Evolutionary conservation across 2,797 vertebrate species (phyloP).

Genomic region (Perodicticus potto): DNA sequence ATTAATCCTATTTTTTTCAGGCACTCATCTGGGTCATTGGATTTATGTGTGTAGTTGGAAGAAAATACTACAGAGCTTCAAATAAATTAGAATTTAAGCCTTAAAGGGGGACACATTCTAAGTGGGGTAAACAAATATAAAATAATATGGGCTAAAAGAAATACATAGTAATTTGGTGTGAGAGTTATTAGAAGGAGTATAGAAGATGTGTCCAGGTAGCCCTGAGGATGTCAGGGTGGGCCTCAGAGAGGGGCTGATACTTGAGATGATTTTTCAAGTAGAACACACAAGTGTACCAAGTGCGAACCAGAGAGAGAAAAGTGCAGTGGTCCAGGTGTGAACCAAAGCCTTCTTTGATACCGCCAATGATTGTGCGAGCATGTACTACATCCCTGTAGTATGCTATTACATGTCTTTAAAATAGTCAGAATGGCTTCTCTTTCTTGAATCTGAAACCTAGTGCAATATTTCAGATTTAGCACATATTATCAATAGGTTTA

Average conservation of each 20-base stretch:
- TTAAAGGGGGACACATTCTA: not conserved
- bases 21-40: not conserved
- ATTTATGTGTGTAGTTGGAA: not conserved
- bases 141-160: not conserved
- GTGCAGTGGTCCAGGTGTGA: not conserved
- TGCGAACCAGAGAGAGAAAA: not conserved
- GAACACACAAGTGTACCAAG: not conserved
- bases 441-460: constrained; percentile 1
- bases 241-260: not conserved
- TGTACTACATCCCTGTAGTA: not conserved
- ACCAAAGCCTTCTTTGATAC: not conserved
- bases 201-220: not conserved
- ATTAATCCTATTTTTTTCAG: not conserved
- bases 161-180: not conserved
- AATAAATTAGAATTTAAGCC: not conserved
- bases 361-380: not conserved
- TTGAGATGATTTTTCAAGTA: not conserved
- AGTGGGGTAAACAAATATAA: not conserved
- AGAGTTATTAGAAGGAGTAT: not conserved
- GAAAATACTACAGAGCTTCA: not conserved
- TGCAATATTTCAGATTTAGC: not conserved
- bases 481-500: not conserved
- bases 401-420: not conserved
- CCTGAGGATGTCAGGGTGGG: not conserved
- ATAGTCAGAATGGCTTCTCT: not conserved